Conservation (phyloP, 2,888 invertebrate species). For the Poecilobothrus nobilitatus region DNA sequence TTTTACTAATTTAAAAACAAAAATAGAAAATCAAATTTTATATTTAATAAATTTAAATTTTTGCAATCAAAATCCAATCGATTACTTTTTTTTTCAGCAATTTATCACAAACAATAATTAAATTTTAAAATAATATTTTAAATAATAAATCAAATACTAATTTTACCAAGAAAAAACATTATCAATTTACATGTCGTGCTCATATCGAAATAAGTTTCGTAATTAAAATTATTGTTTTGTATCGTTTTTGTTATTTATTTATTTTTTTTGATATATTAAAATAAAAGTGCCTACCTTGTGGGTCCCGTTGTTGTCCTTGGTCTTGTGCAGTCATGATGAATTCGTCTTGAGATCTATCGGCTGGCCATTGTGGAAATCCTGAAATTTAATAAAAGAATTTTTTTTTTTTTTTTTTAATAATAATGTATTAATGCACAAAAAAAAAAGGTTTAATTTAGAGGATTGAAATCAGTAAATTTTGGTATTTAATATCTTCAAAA, state of each 20-base stretch:
- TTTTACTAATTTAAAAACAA: too few relatives aligned
- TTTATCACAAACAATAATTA: too few relatives aligned
- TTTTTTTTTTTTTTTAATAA: background rate
- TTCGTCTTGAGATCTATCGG: slow-evolving; percentile 77
- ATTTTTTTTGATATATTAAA: slow-evolving; percentile 13
- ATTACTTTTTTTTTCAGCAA: too few relatives aligned
- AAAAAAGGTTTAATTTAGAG: background rate
- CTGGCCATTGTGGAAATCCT: slow-evolving; percentile 82
- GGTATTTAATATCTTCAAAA: background rate
- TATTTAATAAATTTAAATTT: background rate
- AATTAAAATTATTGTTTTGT: slow-evolving; percentile 9
- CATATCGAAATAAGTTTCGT: slow-evolving; percentile 11
- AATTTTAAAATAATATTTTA: too few relatives aligned
- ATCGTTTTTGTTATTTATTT: slow-evolving; percentile 11
- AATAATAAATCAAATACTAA: too few relatives aligned
- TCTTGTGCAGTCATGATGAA: slow-evolving; percentile 77
- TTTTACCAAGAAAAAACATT: too few relatives aligned
- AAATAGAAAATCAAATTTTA: too few relatives aligned
- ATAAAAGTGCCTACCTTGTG: slow-evolving; percentile 68
- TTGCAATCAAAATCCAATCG: slow-evolving; percentile 5
- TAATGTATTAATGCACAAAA: background rate
- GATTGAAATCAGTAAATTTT: background rate
- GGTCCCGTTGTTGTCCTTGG: slow-evolving; percentile 66
- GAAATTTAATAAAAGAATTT: slow-evolving; percentile 32
- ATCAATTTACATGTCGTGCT: slow-evolving; percentile 19